Evolutionary conservation across 2,888 invertebrate genomes (phyloP).

Genomic region (Scaptomyza cyrtandrae): DNA sequence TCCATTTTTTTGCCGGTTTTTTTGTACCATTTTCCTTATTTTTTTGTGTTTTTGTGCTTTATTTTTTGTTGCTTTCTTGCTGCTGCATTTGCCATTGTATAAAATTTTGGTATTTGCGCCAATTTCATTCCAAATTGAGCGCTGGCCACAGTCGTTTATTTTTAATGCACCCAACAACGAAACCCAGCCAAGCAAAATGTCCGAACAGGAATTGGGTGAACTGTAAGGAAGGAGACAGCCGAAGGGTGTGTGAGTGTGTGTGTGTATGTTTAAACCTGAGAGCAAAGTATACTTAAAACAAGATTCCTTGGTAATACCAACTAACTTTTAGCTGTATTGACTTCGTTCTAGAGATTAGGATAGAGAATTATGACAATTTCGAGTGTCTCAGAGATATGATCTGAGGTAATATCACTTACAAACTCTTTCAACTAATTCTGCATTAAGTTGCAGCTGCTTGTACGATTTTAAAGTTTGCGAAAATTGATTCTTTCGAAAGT

Average conservation of each 20-base stretch:
- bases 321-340: conserved; percentile 51
- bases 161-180: conserved; percentile 70
- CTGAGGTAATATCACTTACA: not conserved
- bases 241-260: not conserved
- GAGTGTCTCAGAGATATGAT: not conserved
- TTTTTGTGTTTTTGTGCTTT: conserved; percentile 18
- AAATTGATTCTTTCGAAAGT: conserved; percentile 29
- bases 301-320: conserved; percentile 18
- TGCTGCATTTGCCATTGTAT: conserved; percentile 75
- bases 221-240: not conserved
- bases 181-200: conserved; percentile 59
- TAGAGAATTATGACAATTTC: conserved; percentile 40
- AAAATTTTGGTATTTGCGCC: conserved; percentile 78
- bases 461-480: conserved; percentile 9
- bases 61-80: conserved; percentile 8
- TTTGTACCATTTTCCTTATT: not conserved
- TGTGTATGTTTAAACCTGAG: conserved; percentile 13
- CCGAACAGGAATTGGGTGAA: conserved; percentile 14
- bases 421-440: not conserved
- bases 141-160: conserved; percentile 77
- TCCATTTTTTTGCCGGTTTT: conserved; percentile 29
- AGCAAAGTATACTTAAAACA: conserved; percentile 6
- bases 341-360: conserved; percentile 38
- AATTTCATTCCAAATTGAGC: conserved; percentile 80
- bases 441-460: not conserved